A percentile compares a stretch with the other conserved stretches of the same genome.
Evolutionary conservation across 1,140 invertebrate species (phyloP).

Genomic region (Tenebrio molitor): DNA sequence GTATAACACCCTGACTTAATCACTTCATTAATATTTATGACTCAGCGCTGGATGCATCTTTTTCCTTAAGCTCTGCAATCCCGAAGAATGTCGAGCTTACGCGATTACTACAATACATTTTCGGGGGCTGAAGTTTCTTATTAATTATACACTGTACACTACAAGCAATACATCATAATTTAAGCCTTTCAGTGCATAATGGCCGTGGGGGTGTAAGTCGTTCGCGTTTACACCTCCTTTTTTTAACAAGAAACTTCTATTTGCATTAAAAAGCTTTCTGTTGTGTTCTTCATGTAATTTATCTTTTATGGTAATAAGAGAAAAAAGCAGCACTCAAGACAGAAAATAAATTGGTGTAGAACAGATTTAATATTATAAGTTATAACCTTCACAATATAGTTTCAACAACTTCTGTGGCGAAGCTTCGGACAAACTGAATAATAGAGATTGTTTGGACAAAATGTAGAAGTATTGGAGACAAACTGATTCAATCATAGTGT

Average conservation of each 20-base stretch:
- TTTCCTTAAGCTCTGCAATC: conserved; percentile 3
- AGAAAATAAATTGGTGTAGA: conserved; percentile 9
- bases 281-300: conserved; percentile 11
- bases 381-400: no score
- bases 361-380: no score
- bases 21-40: conserved; percentile 23
- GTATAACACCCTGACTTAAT: conserved; percentile 13
- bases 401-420: no score
- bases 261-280: conserved; percentile 24
- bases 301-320: conserved; percentile 35
- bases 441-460: no score
- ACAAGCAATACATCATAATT: conserved; percentile 36
- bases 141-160: conserved; percentile 26
- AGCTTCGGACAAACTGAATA: no score
- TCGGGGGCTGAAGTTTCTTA: conserved; percentile 1
- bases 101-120: conserved; percentile 34
- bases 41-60: conserved; percentile 8
- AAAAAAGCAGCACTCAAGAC: background rate
- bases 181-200: conserved; percentile 36
- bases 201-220: conserved; percentile 5
- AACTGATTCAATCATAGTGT: no score
- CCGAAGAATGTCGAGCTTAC: conserved; percentile 1
- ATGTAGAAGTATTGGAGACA: no score
- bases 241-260: conserved; percentile 30
- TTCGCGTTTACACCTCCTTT: conserved; percentile 27